Conservation (phyloP, 2,797 vertebrate species). For the Peromyscus eremicus region DNA sequence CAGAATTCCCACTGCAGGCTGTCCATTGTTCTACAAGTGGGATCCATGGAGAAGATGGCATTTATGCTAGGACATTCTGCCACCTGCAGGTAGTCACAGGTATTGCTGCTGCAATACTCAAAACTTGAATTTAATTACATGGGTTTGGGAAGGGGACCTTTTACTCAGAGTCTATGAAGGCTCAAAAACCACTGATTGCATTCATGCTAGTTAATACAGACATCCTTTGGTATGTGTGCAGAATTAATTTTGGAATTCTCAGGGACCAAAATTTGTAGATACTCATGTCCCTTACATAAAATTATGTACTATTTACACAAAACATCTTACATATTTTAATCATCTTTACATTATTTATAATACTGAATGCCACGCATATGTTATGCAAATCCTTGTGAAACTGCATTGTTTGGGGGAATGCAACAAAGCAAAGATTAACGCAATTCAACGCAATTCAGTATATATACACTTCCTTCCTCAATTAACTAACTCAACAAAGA, state of each 20-base stretch:
- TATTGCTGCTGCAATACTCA: constrained; percentile 54
- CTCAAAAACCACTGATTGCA: neutral
- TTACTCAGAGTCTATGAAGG: neutral
- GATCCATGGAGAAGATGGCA: neutral
- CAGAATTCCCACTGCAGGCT: neutral
- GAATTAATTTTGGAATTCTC: neutral
- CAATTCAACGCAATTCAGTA: too few species aligned
- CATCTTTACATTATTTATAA: neutral
- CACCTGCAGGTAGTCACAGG: constrained; percentile 83
- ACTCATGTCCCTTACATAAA: neutral
- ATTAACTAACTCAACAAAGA: neutral
- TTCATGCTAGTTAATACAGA: neutral
- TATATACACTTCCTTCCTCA: neutral
- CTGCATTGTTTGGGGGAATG: neutral
- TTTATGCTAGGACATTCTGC: constrained; percentile 79
- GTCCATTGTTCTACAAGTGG: neutral
- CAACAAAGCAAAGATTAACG: too few species aligned
- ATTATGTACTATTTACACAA: neutral
- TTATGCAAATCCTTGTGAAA: neutral
- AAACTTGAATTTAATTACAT: neutral
- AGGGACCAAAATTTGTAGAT: neutral
- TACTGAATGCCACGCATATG: neutral
- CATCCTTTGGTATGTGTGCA: neutral
- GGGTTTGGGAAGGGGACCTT: neutral
- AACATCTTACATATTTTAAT: neutral